These are phyloP conservation scores for Allygus modestus DNA, from an alignment of 2,888 invertebrate species.

Conservation along the genomic window DNA sequence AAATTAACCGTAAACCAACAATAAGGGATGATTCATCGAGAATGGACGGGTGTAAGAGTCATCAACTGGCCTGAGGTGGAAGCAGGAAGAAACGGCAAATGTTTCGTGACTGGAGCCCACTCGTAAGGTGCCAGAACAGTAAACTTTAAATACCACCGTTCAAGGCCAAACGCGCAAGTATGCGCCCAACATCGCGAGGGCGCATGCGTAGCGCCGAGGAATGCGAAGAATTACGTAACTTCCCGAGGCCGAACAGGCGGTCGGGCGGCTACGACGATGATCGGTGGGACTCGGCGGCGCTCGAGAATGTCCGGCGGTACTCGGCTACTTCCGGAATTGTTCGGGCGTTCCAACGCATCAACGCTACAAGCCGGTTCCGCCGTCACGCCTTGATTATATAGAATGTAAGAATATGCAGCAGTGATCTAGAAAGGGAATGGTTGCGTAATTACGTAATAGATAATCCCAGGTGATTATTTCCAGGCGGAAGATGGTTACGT, in stretches of 20 bases:
- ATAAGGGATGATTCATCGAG: too few relatives aligned
- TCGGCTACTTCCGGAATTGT: not conserved
- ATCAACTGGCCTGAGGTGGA: too few relatives aligned
- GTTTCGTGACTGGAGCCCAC: too few relatives aligned
- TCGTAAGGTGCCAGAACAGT: too few relatives aligned
- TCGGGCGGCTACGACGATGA: not conserved
- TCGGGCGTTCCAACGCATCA: not conserved
- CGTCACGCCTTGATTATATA: constrained; percentile 37
- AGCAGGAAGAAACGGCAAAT: too few relatives aligned
- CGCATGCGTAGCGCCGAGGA: not conserved
- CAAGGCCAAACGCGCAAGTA: not conserved
- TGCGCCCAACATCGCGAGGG: not conserved
- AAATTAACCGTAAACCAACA: too few relatives aligned
- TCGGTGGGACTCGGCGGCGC: not conserved
- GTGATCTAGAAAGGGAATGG: constrained; percentile 35
- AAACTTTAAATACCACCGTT: not conserved
- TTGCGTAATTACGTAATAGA: constrained; percentile 12
- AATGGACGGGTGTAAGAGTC: too few relatives aligned
- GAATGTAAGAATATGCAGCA: constrained; percentile 37
- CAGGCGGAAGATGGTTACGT: constrained; percentile 1
- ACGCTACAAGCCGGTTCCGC: not conserved
- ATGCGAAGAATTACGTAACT: constrained; percentile 29
- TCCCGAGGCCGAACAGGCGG: not conserved
- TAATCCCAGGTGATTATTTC: not conserved
- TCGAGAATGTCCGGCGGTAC: not conserved